A percentile compares a stretch with the other conserved stretches of the same genome.
phyloP scores from a whole-genome alignment of 2,888 invertebrate species.

The Perizoma flavofasciatum region DNA sequence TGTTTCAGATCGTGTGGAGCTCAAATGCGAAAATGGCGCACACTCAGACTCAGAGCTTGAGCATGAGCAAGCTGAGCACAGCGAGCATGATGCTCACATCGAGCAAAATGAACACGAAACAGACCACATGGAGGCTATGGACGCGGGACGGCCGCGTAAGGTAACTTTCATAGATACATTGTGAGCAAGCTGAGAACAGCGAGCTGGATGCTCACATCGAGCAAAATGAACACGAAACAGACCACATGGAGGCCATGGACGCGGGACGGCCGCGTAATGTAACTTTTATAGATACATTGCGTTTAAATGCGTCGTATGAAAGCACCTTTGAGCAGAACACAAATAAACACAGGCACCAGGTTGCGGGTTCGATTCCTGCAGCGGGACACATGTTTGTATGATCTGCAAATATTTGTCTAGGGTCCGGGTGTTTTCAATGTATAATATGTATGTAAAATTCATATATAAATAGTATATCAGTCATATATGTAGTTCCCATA shows the following conservation, averaged over 20 bases:
- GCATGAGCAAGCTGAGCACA: constrained; percentile 57
- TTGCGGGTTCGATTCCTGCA: no score
- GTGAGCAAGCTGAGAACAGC: constrained; percentile 57
- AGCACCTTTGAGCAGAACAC: no score
- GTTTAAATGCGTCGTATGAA: not conserved
- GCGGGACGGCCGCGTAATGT: constrained; percentile 75
- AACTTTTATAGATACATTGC: constrained; percentile 42
- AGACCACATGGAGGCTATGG: constrained; percentile 59
- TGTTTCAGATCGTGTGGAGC: constrained; percentile 60
- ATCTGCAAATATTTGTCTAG: no score
- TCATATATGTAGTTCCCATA: no score
- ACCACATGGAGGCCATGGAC: constrained; percentile 61
- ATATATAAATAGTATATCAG: no score
- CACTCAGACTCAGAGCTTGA: constrained; percentile 70
- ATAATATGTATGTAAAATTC: no score
- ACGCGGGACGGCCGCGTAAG: constrained; percentile 72
- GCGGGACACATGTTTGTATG: no score
- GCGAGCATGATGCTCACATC: constrained; percentile 53
- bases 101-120: constrained; percentile 55
- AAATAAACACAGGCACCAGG: no score
- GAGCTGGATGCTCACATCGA: constrained; percentile 55
- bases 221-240: constrained; percentile 52
- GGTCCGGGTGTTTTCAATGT: no score
- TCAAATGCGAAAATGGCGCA: constrained; percentile 65
- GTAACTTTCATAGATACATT: constrained; percentile 53